Evolutionary conservation across 1,140 invertebrate species (phyloP).

Genomic region (Atopsyche davidsoni): DNA sequence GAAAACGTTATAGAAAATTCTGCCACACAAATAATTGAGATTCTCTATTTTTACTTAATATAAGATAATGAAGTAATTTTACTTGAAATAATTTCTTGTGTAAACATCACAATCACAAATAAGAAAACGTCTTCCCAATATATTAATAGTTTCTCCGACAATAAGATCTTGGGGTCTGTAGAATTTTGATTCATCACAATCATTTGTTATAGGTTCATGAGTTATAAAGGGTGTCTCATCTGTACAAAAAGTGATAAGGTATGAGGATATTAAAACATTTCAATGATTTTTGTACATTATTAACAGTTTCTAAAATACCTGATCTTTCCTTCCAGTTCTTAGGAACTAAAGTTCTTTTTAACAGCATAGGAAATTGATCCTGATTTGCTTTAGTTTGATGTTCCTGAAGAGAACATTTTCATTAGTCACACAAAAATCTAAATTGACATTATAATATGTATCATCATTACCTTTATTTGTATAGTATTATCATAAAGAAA

Average conservation of each 20-base stretch:
- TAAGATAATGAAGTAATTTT: no score
- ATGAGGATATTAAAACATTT: slow-evolving; percentile 7
- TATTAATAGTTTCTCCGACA: slow-evolving; percentile 62
- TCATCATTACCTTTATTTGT: slow-evolving; percentile 56
- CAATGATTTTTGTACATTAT: background rate
- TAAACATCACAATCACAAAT: slow-evolving; percentile 75
- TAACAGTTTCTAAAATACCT: slow-evolving; percentile 36
- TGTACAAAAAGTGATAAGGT: slow-evolving; percentile 24
- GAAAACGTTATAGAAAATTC: no score
- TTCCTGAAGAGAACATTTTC: slow-evolving; percentile 41
- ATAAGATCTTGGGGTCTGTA: slow-evolving; percentile 70
- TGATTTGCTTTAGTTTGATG: slow-evolving; percentile 60
- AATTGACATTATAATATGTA: background rate
- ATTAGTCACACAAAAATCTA: background rate
- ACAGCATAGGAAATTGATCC: slow-evolving; percentile 65
- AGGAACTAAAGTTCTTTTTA: slow-evolving; percentile 71
- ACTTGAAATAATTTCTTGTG: slow-evolving; percentile 70
- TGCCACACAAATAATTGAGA: no score
- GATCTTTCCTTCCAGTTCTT: slow-evolving; percentile 70
- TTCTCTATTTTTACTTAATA: no score
- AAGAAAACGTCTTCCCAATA: slow-evolving; percentile 64
- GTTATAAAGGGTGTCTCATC: slow-evolving; percentile 49
- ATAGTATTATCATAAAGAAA: slow-evolving; percentile 76
- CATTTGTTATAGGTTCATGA: slow-evolving; percentile 51
- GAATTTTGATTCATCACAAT: slow-evolving; percentile 67